Conservation (phyloP, 2,797 vertebrate species). For the Caiman crocodilus region DNA sequence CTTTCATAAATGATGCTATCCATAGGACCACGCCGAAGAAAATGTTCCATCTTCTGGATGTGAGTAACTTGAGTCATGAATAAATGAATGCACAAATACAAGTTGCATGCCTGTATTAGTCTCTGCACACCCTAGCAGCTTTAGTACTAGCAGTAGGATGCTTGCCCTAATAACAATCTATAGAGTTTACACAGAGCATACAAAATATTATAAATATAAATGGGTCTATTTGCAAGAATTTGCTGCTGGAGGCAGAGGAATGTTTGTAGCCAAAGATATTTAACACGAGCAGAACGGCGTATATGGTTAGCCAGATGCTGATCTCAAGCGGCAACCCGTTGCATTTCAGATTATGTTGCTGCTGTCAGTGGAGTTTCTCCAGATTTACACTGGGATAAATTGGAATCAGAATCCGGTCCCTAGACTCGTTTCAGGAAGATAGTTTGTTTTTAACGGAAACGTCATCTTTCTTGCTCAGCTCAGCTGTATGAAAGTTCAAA, state of each 20-base stretch:
- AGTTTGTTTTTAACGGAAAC: not conserved
- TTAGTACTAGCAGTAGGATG: conserved; percentile 23
- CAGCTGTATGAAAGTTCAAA: not conserved
- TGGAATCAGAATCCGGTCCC: not conserved
- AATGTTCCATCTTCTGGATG: not conserved
- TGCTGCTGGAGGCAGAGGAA: not conserved
- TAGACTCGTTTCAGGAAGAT: not conserved
- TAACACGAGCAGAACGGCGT: not conserved
- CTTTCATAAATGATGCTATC: rapidly evolving
- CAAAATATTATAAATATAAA: conserved; percentile 52
- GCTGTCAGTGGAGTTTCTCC: not conserved
- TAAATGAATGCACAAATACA: not conserved
- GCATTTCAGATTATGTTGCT: not conserved
- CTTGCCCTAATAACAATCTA: conserved; percentile 30
- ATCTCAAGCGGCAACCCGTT: not conserved
- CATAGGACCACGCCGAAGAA: not conserved
- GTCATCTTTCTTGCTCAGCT: not conserved
- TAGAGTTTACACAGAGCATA: not conserved
- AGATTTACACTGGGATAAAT: not conserved
- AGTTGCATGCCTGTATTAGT: not conserved
- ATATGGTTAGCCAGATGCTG: not conserved
- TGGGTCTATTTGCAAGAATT: conserved; percentile 27
- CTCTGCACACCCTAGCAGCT: not conserved
- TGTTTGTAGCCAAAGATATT: not conserved
- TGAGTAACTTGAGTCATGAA: conserved; percentile 7